Evolutionary conservation across 1,140 invertebrate genomes (phyloP).

Genomic region (Stenopsyche tienmushanensis): DNA sequence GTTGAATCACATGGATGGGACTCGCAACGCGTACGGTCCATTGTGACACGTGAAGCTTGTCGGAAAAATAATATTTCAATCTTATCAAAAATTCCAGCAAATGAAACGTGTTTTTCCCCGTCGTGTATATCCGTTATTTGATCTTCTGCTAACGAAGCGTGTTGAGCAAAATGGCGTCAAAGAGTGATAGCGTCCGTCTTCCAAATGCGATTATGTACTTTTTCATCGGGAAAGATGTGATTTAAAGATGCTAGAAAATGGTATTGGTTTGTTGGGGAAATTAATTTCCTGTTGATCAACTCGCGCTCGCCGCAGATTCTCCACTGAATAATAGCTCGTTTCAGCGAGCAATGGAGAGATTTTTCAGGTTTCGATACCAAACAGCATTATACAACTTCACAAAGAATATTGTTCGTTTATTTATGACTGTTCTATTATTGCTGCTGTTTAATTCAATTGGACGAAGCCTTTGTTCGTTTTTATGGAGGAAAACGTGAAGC

Average conservation of each 20-base stretch:
- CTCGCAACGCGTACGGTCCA: too few relatives aligned
- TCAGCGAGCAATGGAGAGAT: too few relatives aligned
- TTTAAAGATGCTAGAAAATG: slow-evolving; percentile 9
- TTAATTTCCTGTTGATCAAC: slow-evolving; percentile 38
- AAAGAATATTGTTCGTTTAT: too few relatives aligned
- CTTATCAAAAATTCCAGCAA: not conserved
- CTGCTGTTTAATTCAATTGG: too few relatives aligned
- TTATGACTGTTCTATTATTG: too few relatives aligned
- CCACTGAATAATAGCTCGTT: too few relatives aligned
- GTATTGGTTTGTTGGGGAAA: slow-evolving; percentile 33
- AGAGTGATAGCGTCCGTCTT: not conserved
- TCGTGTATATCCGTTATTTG: not conserved
- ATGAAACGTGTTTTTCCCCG: not conserved
- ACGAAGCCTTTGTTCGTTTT: too few relatives aligned
- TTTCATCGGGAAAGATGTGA: slow-evolving; percentile 5
- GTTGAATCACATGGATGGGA: too few relatives aligned
- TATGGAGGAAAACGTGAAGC: too few relatives aligned
- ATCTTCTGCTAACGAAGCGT: not conserved
- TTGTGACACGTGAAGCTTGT: not conserved
- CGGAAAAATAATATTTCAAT: not conserved
- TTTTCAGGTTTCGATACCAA: too few relatives aligned
- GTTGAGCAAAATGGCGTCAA: not conserved
- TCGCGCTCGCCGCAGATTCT: slow-evolving; percentile 3
- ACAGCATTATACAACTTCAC: too few relatives aligned
- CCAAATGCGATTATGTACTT: slow-evolving; percentile 2